A percentile compares a stretch with the other conserved stretches of the same genome.
Conservation (phyloP, 1,140 invertebrate genomes). For the Dufourea novaeangliae region DNA sequence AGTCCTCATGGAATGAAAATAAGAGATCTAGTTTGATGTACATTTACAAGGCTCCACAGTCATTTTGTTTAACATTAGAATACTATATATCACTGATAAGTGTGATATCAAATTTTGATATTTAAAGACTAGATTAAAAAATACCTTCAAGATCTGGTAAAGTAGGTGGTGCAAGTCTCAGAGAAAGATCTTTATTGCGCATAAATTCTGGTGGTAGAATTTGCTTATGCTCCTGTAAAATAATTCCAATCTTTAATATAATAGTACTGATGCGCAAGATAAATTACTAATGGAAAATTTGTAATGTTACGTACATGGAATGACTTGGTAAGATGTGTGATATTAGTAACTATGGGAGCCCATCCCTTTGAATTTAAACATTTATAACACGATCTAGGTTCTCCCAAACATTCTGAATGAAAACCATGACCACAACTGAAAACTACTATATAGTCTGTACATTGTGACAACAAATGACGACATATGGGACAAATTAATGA, state of each 20-base stretch:
- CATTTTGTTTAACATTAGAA: constrained; percentile 32
- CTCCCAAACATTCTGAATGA: constrained; percentile 76
- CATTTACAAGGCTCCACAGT: constrained; percentile 12
- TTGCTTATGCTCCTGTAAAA: constrained; percentile 72
- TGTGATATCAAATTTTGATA: constrained; percentile 33
- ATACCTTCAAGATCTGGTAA: constrained; percentile 78
- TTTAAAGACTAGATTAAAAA: constrained; percentile 78
- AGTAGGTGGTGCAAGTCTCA: constrained; percentile 77
- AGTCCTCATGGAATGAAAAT: constrained; percentile 38
- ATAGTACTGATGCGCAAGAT: not conserved
- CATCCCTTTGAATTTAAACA: constrained; percentile 78
- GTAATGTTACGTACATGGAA: constrained; percentile 62
- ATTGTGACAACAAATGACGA: constrained; percentile 72
- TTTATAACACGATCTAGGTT: constrained; percentile 78
- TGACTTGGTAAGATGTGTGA: constrained; percentile 53
- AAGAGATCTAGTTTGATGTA: constrained; percentile 25
- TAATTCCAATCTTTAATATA: constrained; percentile 26
- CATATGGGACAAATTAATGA: constrained; percentile 76
- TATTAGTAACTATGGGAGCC: constrained; percentile 70
- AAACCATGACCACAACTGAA: constrained; percentile 79
- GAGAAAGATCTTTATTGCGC: constrained; percentile 70
- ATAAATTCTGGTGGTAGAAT: constrained; percentile 76
- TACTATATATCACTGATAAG: constrained; percentile 26
- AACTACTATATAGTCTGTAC: constrained; percentile 73
- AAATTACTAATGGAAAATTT: constrained; percentile 9